These are phyloP conservation scores for Paguma larvata DNA, from an alignment of 2,797 vertebrate genomes.

Conservation along the genomic window DNA sequence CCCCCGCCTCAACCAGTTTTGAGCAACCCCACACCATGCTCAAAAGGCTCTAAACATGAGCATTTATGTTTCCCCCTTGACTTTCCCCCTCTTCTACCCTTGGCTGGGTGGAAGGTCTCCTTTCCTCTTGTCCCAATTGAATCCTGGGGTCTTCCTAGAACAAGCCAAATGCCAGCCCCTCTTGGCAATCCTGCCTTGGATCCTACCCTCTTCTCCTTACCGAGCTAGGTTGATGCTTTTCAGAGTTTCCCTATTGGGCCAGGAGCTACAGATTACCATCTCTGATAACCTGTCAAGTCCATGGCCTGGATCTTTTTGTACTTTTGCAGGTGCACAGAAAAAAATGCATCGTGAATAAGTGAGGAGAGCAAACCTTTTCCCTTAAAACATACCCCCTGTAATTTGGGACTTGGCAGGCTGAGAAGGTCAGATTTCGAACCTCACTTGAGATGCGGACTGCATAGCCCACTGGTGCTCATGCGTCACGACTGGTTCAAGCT, in stretches of 20 bases:
- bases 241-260: neutral
- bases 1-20: too few relatives aligned
- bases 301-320: neutral
- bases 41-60: neutral
- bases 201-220: neutral
- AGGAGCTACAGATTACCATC: neutral
- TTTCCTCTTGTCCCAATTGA: neutral
- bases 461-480: neutral
- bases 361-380: neutral
- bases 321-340: neutral
- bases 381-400: neutral
- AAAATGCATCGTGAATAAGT: neutral
- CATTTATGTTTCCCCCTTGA: neutral
- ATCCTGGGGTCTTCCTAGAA: neutral
- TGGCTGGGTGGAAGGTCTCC: neutral
- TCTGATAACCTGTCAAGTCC: neutral
- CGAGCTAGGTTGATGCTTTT: neutral
- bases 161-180: neutral
- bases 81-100: neutral
- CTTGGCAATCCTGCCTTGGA: neutral
- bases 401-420: neutral
- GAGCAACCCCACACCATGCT: accelerated
- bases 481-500: neutral
- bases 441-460: neutral
- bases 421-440: neutral